Evolutionary conservation across 2,797 vertebrate species (phyloP).

Genomic region (Pipistrellus nathusii): DNA sequence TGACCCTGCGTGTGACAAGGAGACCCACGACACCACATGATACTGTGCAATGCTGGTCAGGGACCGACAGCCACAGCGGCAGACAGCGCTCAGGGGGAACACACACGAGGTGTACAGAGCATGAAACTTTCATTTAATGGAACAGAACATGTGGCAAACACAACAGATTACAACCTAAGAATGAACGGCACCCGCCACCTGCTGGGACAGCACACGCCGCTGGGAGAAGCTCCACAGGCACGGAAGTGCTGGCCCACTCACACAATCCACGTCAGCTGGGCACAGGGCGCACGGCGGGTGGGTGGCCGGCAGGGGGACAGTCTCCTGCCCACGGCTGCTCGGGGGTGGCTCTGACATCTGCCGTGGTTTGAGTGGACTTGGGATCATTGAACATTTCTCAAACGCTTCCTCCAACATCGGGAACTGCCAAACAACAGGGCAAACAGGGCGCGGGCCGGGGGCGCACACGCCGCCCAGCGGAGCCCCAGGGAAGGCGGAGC

Average conservation of each 20-base stretch:
- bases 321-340: background rate
- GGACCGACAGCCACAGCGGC: background rate
- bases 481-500: background rate
- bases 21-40: background rate
- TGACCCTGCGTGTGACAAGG: background rate
- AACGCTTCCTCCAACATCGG: background rate
- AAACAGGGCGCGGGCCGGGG: background rate
- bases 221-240: background rate
- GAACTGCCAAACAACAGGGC: background rate
- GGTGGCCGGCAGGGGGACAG: fast-evolving
- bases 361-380: background rate
- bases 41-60: fast-evolving
- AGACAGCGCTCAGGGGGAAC: background rate
- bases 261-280: fast-evolving
- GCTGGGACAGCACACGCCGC: background rate
- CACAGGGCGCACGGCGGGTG: too few relatives aligned
- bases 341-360: too few relatives aligned
- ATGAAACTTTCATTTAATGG: constrained; percentile 27
- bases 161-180: background rate
- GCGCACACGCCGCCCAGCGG: background rate
- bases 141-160: background rate
- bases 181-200: background rate
- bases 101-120: background rate
- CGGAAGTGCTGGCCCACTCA: fast-evolving
- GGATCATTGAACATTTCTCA: background rate